Evolutionary conservation across 2,113 vertebrate species (phyloP).

Genomic region (Motacilla tschutschensis): DNA sequence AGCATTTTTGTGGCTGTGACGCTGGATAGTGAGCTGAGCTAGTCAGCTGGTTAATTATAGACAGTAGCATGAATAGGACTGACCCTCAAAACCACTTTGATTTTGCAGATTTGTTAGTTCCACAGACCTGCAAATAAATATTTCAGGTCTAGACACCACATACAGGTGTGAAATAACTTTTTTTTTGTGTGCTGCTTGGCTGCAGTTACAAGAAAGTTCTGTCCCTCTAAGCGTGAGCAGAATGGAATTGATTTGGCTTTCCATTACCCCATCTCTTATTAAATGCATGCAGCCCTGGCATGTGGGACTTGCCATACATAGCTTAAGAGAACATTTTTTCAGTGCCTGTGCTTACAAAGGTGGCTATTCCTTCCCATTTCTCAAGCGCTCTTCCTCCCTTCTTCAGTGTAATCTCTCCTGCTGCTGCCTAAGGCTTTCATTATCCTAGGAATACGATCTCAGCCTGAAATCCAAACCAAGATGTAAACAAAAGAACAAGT

Average conservation of each 20-base stretch:
- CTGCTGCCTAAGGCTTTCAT: background rate
- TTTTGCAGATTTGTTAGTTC: background rate
- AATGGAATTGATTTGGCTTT: background rate
- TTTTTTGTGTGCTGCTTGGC: background rate
- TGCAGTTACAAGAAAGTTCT: background rate
- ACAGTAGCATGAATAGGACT: background rate
- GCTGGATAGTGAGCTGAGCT: background rate
- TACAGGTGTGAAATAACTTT: background rate
- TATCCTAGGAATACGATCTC: background rate
- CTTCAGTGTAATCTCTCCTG: background rate
- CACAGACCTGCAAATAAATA: background rate
- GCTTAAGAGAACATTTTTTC: background rate
- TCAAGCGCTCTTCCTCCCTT: background rate
- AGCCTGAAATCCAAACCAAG: background rate
- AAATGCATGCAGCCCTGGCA: background rate
- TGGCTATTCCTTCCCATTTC: background rate
- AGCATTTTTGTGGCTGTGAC: background rate
- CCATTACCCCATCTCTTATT: background rate
- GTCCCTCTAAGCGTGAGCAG: background rate
- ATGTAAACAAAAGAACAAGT: background rate
- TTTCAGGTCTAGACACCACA: background rate
- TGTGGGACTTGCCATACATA: rapidly evolving
- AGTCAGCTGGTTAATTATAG: background rate
- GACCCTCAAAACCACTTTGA: background rate
- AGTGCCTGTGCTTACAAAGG: background rate